Percentiles rank a stretch among this genome's conserved stretches.
Conservation (phyloP, 1,140 invertebrate genomes). For the Lucilia cuprina region DNA sequence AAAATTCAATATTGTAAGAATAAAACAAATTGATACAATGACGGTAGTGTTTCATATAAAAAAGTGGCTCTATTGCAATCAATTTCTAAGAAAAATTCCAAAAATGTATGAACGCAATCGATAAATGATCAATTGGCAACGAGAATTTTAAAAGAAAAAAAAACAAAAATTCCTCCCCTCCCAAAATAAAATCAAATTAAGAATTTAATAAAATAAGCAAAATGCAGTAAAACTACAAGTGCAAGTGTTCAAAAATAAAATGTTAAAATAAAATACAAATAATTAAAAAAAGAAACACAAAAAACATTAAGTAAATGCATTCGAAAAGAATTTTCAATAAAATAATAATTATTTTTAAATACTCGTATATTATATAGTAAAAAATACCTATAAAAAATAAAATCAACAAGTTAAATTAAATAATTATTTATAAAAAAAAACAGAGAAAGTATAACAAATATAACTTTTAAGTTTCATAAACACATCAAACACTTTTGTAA, state of each 20-base stretch:
- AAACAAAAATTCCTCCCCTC: background rate
- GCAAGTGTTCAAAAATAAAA: background rate
- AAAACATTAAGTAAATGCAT: background rate
- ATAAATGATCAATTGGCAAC: background rate
- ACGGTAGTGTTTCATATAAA: slow-evolving; percentile 16
- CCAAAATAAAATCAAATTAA: background rate
- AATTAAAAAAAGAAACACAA: slow-evolving; percentile 10
- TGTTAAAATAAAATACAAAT: background rate
- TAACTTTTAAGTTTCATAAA: background rate
- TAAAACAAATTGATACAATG: slow-evolving; percentile 7
- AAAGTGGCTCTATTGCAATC: slow-evolving; percentile 29
- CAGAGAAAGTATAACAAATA: background rate
- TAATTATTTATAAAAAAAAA: background rate
- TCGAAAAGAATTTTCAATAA: background rate
- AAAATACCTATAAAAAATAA: too few relatives aligned
- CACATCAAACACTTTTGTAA: slow-evolving; percentile 13
- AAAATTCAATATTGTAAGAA: background rate
- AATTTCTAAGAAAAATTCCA: slow-evolving; percentile 34
- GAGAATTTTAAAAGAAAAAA: background rate
- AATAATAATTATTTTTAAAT: too few relatives aligned
- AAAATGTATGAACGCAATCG: slow-evolving; percentile 33
- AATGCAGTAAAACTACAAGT: slow-evolving; percentile 3
- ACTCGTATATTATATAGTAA: too few relatives aligned
- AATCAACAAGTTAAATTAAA: background rate
- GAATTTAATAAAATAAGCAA: slow-evolving; percentile 4